Conservation (phyloP, 2,797 vertebrate species). For the Enteromius radiatus region DNA sequence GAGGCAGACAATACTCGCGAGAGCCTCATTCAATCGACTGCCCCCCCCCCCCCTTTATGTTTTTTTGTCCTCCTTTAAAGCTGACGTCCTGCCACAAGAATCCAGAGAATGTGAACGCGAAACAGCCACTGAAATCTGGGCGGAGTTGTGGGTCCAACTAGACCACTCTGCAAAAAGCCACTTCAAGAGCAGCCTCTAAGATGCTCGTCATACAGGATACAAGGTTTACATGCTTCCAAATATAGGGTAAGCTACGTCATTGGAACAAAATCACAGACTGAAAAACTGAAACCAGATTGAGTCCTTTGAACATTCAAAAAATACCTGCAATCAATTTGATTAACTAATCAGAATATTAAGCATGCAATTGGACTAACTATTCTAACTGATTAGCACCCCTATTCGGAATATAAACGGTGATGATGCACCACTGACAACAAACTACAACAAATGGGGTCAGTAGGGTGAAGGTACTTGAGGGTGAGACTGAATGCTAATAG, state of each 20-base stretch:
- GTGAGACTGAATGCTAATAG: slow-evolving; percentile 1
- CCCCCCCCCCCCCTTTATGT: not conserved
- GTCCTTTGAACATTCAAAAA: not conserved
- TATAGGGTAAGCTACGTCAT: not conserved
- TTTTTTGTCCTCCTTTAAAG: slow-evolving; percentile 52
- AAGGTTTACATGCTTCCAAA: slow-evolving; percentile 23
- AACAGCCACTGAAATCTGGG: slow-evolving; percentile 16
- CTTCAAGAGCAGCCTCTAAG: not conserved
- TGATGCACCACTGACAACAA: not conserved
- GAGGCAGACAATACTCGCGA: slow-evolving; percentile 37
- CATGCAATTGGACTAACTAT: not conserved
- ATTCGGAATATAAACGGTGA: not conserved
- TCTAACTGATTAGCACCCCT: not conserved
- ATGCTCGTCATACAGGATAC: slow-evolving; percentile 11
- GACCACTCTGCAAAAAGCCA: slow-evolving; percentile 27
- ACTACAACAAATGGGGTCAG: not conserved
- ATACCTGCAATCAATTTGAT: not conserved
- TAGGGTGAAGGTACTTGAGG: slow-evolving; percentile 6
- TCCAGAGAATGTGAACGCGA: slow-evolving; percentile 56
- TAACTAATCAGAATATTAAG: slow-evolving; percentile 2
- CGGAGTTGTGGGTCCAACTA: slow-evolving; percentile 17
- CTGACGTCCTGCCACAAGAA: slow-evolving; percentile 65
- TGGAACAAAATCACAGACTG: slow-evolving; percentile 14
- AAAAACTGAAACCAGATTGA: slow-evolving; percentile 1
- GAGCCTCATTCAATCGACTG: not conserved